Base-by-base conservation (phyloP, 2,113 vertebrate species). In the Galeopterus variegatus region DNA sequence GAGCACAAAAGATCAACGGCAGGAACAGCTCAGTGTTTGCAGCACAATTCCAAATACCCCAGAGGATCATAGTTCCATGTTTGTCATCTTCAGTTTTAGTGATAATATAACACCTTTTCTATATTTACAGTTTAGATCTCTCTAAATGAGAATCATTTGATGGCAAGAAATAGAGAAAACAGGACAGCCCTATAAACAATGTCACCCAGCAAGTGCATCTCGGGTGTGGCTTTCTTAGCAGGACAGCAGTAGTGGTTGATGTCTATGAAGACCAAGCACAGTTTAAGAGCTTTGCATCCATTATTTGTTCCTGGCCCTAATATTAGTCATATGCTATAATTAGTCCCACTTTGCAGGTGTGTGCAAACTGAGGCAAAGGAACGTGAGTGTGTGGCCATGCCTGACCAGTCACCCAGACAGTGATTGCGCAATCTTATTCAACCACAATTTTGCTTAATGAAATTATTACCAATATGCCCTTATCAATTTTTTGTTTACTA, bases 181-280 rank as follows among this genome's bases (percentile, higher is more conserved):
- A 64, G 7, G 15, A 1, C 17, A 2, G 36, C 5, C 5, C 12
- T 13, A 12, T 24, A 2, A 48, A 6, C 24, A 19, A 8, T 1
- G 5, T 45, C 14, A 12, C 3, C 4, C 4, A 33, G n/a, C 17
- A 48, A 0, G 18, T 4, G 0, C 14, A 24, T 33, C 73, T 8
- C 4, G 28, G 48, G 7, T 11, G 41, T 41, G 41, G 9, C 1
- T 82, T 12, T 41, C 75, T 19, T n/a, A 52, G 33, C 33, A 18
- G 19, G 13, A 7, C 5, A 5, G 4, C 41, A 54, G 56, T 2
- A 5, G 28, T 3, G 2, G 45, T 33, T 45, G 5, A 33, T 1
- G 0, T 4, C 23, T 1, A n/a, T 0, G 13, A 26, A 2, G 8
- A 33, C 17, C 8, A 0, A 73, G 52, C 8, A 3, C 7, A 0